Base-by-base conservation (phyloP, 2,113 vertebrate genomes). In the Phoenicopterus ruber region DNA sequence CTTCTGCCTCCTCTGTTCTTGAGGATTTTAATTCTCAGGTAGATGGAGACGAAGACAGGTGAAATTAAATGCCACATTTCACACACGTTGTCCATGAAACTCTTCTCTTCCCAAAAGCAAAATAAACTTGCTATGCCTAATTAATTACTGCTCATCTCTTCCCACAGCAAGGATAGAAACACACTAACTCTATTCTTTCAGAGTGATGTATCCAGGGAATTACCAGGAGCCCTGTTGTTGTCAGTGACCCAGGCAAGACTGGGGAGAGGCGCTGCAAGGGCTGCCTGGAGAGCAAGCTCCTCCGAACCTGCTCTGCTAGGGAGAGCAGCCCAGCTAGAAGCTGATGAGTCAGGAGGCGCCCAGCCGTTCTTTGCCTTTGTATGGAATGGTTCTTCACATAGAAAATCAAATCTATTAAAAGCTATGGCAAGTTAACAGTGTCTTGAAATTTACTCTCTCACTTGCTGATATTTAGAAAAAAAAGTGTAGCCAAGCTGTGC, bases 311-410 rank as follows among this genome's bases (percentile, higher is more conserved):
- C 71, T 29, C 76, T 52, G 88, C 31, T 13, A 38, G 57, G 63
- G 73, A 52, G 66, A 59, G 7, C 12, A 83, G 74, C 74, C 50
- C 87, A 86, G 57, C 55, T 3, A 17, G 84, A 52, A 77, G 85
- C 90, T 90, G 74, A 77, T 62, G 93, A 90, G 79, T 50, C 94
- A 86, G 95, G 85, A 82, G 90, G 76, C 88, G 82, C 90, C 92
- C 90, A 57, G 54, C 55, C 7, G 20, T 16, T 81, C 83, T 54
- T 47, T 83, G 88, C 85, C 79, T 92, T 67, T 87, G 77, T 36
- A 11, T 19, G 78, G 24, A 54, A 32, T 4, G 17, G 66, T 38
- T 84, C 55, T 90, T 50, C 55, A 55, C 42, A 38, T 0, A 55
- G 42, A 49, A 92, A 94, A 91, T 6, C 36, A 71, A 15, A 83